A percentile compares a stretch with the other conserved stretches of the same genome.
Conservation (phyloP, 2,888 invertebrate genomes). For the Caenorhabditis angaria region DNA sequence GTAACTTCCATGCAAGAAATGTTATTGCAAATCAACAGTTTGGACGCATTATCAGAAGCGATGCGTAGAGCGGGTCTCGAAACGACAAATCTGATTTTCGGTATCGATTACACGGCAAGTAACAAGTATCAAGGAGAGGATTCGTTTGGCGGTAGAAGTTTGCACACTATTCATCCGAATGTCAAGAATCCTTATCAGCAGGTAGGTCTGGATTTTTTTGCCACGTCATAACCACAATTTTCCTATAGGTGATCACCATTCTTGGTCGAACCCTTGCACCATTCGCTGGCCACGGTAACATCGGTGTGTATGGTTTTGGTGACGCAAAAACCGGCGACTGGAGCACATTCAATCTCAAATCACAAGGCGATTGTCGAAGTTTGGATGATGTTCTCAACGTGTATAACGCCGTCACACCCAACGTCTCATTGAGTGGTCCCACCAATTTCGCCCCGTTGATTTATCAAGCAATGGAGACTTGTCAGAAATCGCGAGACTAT, state of each 20-base stretch:
- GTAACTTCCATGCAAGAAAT: constrained; percentile 70
- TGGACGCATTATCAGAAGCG: constrained; percentile 71
- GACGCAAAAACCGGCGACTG: constrained; percentile 74
- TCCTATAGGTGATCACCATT: constrained; percentile 73
- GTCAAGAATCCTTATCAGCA: constrained; percentile 74
- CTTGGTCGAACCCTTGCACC: constrained; percentile 75
- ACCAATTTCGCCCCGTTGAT: constrained; percentile 76
- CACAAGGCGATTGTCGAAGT: constrained; percentile 71
- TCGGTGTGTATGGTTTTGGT: constrained; percentile 76
- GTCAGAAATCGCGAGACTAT: constrained; percentile 74
- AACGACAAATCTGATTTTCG: constrained; percentile 75
- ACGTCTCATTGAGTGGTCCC: constrained; percentile 75
- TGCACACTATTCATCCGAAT: constrained; percentile 70
- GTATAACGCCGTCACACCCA: constrained; percentile 74
- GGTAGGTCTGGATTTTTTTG: constrained; percentile 53
- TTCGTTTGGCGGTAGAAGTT: constrained; percentile 74
- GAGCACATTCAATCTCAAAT: constrained; percentile 73
- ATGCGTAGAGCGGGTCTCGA: constrained; percentile 75
- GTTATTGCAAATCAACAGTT: constrained; percentile 68
- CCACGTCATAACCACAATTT: too few relatives aligned
- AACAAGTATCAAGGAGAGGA: constrained; percentile 76
- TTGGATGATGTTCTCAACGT: constrained; percentile 74
- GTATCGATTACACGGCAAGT: constrained; percentile 76
- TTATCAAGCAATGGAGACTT: constrained; percentile 74
- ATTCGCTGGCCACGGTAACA: constrained; percentile 74